Conservation (phyloP, 2,797 vertebrate species). For the Discoglossus pictus region DNA sequence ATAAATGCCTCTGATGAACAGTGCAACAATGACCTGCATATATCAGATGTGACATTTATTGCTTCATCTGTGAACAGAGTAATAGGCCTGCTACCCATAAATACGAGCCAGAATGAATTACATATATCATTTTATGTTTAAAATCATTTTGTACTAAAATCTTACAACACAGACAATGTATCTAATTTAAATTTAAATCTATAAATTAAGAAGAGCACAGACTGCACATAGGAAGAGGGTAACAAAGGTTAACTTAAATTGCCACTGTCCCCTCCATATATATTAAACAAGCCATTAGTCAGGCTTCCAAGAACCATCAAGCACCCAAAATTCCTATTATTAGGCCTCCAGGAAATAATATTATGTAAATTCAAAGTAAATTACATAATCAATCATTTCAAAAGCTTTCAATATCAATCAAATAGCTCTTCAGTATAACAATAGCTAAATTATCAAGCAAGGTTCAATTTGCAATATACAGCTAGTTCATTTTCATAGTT, state of each 20-base stretch:
- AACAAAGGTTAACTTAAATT: slow-evolving; percentile 2
- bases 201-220: neutral
- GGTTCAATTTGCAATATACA: slow-evolving; percentile 23
- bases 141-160: too few species aligned
- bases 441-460: slow-evolving; percentile 29
- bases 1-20: slow-evolving; percentile 36
- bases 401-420: slow-evolving; percentile 17
- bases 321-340: slow-evolving; percentile 2
- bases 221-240: slow-evolving; percentile 5
- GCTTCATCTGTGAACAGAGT: slow-evolving; percentile 27
- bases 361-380: slow-evolving; percentile 46
- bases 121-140: slow-evolving; percentile 13
- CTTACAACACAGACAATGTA: neutral
- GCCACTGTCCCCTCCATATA: slow-evolving; percentile 5
- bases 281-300: slow-evolving; percentile 10
- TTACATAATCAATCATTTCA: slow-evolving; percentile 41
- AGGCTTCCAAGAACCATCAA: neutral
- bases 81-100: slow-evolving; percentile 23
- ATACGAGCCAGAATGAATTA: neutral
- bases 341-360: slow-evolving; percentile 7
- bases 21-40: slow-evolving; percentile 40
- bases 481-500: slow-evolving; percentile 17
- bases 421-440: slow-evolving; percentile 24
- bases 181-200: slow-evolving; percentile 2
- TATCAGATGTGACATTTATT: slow-evolving; percentile 48